phyloP scores from a whole-genome alignment of 2,797 vertebrate genomes.

The Platyrinchus mystaceus region DNA sequence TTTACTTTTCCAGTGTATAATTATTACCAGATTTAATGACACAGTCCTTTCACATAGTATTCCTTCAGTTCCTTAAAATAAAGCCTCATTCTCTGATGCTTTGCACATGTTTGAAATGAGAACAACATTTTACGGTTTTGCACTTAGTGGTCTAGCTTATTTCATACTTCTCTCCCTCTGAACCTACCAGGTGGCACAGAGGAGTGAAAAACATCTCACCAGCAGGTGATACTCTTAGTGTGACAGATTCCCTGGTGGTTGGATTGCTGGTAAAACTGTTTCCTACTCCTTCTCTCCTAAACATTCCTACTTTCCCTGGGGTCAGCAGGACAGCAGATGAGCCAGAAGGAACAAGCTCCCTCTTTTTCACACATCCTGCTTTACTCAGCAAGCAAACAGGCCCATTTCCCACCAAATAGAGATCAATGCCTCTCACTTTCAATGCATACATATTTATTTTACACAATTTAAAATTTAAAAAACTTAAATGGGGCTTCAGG shows the following conservation, averaged over 20 bases:
- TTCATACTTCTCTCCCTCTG: background rate
- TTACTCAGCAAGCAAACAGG: background rate
- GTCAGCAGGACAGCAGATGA: background rate
- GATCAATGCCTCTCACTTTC: background rate
- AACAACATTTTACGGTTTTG: background rate
- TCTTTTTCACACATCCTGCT: background rate
- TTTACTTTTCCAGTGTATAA: constrained; percentile 36
- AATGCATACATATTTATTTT: background rate
- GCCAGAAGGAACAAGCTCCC: background rate
- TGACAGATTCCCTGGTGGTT: background rate
- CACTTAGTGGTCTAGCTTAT: background rate
- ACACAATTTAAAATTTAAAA: background rate
- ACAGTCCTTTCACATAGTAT: background rate
- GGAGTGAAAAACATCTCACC: background rate
- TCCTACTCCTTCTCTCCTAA: background rate
- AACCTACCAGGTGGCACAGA: background rate
- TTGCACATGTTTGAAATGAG: background rate
- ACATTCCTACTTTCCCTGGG: background rate
- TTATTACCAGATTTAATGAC: constrained; percentile 20
- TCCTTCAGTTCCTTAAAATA: constrained; percentile 30
- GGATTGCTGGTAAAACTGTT: background rate
- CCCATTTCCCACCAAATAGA: background rate
- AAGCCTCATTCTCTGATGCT: background rate
- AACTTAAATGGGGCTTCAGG: background rate
- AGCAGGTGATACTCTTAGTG: background rate